Conservation (phyloP, 2,797 vertebrate genomes). For the Chloroceryle amazona region DNA sequence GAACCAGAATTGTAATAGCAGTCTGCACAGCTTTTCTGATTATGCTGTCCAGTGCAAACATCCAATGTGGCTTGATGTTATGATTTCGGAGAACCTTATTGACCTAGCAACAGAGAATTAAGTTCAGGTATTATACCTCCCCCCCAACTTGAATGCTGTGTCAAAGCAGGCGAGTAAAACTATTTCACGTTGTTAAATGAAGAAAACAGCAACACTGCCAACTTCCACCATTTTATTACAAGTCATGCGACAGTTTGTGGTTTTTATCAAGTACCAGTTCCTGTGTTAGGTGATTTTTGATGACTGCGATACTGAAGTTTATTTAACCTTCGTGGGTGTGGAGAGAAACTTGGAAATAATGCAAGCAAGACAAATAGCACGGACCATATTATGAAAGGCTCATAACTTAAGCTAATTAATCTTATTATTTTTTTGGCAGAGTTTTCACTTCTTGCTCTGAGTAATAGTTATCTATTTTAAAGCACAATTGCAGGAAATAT, state of each 20-base stretch:
- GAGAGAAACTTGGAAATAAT: not conserved
- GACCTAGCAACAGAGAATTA: conserved; percentile 83
- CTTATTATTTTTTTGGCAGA: not conserved
- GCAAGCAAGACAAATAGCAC: not conserved
- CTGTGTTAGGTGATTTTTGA: not conserved
- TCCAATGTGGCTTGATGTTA: conserved; percentile 99
- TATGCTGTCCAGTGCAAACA: conserved; percentile 98
- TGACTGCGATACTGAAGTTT: not conserved
- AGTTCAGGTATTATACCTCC: not conserved
- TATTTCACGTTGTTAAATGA: not conserved
- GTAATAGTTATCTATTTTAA: not conserved
- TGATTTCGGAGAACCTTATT: conserved; percentile 98
- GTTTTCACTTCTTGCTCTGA: not conserved
- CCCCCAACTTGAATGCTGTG: not conserved
- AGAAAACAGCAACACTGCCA: not conserved
- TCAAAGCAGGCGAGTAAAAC: not conserved
- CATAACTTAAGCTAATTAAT: not conserved
- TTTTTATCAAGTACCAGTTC: not conserved
- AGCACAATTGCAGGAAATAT: conserved; percentile 9
- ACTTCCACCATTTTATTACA: not conserved
- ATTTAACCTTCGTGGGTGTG: not conserved
- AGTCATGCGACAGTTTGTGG: not conserved
- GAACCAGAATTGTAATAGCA: conserved; percentile 96
- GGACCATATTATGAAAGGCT: not conserved
- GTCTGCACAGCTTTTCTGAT: conserved; percentile 98